These are phyloP conservation scores for Tiaroga cobitis DNA, from an alignment of 2,797 vertebrate species.

Conservation along the genomic window DNA sequence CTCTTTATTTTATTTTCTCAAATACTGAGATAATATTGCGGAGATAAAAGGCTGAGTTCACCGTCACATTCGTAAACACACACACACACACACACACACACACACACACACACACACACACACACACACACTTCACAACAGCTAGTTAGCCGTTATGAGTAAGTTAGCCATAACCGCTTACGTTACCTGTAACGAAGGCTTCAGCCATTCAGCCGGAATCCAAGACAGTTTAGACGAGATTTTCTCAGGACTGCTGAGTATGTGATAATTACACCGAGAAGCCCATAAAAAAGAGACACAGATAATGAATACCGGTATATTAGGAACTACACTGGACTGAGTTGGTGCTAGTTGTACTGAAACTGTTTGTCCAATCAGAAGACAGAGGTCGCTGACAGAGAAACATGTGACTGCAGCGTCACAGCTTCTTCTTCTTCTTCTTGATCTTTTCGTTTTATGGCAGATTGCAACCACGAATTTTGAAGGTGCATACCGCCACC, in stretches of 20 bases:
- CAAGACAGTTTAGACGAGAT: not conserved
- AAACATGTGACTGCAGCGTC: slow-evolving; percentile 7
- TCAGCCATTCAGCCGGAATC: slow-evolving; percentile 75
- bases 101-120: not conserved
- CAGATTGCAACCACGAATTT: no score
- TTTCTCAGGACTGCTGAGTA: not conserved
- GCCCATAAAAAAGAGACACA: not conserved
- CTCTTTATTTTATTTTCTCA: not conserved
- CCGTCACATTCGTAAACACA: not conserved
- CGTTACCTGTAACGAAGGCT: slow-evolving; percentile 59
- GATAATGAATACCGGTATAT: not conserved
- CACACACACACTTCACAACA: not conserved
- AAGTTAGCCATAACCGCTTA: not conserved
- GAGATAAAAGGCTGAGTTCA: not conserved
- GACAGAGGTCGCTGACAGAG: not conserved
- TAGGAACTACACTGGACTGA: not conserved
- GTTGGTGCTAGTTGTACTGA: slow-evolving; percentile 10
- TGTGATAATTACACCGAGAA: not conserved
- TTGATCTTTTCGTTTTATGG: no score
- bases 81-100: not conserved
- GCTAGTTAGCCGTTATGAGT: not conserved
- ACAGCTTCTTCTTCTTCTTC: not conserved
- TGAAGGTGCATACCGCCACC: no score
- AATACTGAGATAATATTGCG: not conserved
- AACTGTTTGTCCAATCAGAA: slow-evolving; percentile 16